phyloP scores from a whole-genome alignment of 2,113 vertebrate genomes.

The Tyrannus savana region DNA sequence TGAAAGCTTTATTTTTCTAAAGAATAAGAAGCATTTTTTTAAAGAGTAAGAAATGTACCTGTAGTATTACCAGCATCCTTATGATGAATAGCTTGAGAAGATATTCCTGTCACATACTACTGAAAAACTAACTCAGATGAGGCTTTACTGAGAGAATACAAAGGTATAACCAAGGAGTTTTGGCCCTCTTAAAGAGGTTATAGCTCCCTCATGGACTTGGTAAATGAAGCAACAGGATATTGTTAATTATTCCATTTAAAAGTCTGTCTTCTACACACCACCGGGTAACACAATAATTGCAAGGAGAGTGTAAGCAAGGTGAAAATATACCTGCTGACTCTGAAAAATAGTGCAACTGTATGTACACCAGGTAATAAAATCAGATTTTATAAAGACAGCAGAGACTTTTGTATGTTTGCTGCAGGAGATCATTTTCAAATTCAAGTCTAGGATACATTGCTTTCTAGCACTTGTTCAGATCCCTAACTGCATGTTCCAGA shows the following conservation, averaged over 20 bases:
- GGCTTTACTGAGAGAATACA: background rate
- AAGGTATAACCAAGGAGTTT: background rate
- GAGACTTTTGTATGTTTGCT: rapidly evolving
- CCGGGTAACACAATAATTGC: background rate
- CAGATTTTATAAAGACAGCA: background rate
- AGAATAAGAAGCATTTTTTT: background rate
- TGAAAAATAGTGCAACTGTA: background rate
- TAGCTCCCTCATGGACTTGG: background rate
- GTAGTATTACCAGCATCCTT: background rate
- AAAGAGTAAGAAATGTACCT: background rate
- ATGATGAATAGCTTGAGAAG: background rate
- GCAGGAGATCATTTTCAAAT: background rate
- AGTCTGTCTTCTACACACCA: background rate
- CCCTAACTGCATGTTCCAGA: background rate
- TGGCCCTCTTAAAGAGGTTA: background rate
- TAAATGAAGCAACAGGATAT: background rate
- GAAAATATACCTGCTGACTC: background rate
- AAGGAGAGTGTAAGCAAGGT: background rate
- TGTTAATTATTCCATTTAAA: background rate
- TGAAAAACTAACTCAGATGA: background rate
- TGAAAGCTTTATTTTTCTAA: background rate
- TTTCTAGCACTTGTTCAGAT: background rate
- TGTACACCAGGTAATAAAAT: background rate
- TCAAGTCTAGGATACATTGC: background rate
- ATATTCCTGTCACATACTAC: background rate